Conservation (phyloP, 2,888 invertebrate species). For the Dryobotodes eremita region DNA sequence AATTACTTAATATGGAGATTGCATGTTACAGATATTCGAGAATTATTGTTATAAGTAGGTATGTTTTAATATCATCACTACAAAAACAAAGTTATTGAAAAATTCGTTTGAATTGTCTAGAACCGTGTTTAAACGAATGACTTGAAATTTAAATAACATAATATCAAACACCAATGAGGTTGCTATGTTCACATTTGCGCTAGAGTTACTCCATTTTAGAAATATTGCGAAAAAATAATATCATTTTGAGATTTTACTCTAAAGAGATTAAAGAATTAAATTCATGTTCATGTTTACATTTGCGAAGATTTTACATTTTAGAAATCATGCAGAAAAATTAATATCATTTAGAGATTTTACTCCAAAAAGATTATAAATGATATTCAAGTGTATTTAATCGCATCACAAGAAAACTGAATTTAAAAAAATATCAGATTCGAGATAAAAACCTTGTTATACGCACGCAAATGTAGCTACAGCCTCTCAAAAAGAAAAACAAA, state of each 20-base stretch:
- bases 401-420: not conserved
- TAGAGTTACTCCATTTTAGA: not conserved
- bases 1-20: slow-evolving; percentile 13
- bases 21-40: slow-evolving; percentile 19
- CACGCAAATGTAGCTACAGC: slow-evolving; percentile 47
- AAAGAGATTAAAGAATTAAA: not conserved
- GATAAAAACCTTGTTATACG: not conserved
- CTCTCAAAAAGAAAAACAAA: slow-evolving; percentile 44
- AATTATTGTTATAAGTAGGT: not conserved
- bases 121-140: slow-evolving; percentile 8
- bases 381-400: slow-evolving; percentile 8
- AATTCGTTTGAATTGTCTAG: slow-evolving; percentile 12
- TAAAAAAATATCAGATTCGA: slow-evolving; percentile 13
- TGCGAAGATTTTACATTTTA: not conserved
- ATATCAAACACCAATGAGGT: slow-evolving; percentile 17
- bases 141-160: slow-evolving; percentile 30
- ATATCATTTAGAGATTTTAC: not conserved
- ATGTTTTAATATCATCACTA: slow-evolving; percentile 35
- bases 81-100: slow-evolving; percentile 17
- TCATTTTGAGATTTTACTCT: not conserved
- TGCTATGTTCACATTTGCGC: slow-evolving; percentile 40
- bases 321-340: slow-evolving; percentile 1
- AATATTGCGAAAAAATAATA: slow-evolving; percentile 1
- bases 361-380: not conserved
- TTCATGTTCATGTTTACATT: slow-evolving; percentile 23